Percentiles rank a stretch among this genome's conserved stretches.
Conservation (phyloP, 2,113 vertebrate species). For the Osmerus eperlanus region DNA sequence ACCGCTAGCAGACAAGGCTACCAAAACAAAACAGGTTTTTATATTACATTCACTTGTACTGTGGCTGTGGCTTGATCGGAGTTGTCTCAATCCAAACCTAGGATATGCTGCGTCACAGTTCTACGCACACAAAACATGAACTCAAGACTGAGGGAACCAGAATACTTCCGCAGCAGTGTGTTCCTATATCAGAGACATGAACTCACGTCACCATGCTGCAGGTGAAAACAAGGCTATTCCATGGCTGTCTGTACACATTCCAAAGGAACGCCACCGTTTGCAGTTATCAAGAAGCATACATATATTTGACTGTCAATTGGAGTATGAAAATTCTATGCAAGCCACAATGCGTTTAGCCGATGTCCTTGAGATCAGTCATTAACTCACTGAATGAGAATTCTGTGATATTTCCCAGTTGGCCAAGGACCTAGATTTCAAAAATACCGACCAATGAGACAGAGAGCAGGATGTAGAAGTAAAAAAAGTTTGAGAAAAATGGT, state of each 20-base stretch:
- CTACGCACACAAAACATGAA: too few relatives aligned
- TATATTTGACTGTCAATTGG: background rate
- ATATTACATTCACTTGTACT: background rate
- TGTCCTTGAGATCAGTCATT: constrained; percentile 31
- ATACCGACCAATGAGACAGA: constrained; percentile 52
- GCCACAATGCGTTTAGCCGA: background rate
- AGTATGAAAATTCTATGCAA: background rate
- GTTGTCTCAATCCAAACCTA: background rate
- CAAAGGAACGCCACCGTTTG: background rate
- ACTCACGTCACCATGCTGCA: background rate
- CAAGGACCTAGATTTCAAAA: constrained; percentile 58
- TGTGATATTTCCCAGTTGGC: constrained; percentile 46
- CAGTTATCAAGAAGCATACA: background rate
- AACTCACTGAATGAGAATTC: constrained; percentile 37
- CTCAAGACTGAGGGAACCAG: too few relatives aligned
- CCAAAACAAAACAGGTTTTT: constrained; percentile 18
- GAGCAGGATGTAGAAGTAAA: constrained; percentile 23
- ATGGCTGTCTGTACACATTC: background rate
- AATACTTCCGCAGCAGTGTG: background rate
- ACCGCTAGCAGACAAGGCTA: background rate
- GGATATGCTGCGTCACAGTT: too few relatives aligned
- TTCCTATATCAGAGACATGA: background rate
- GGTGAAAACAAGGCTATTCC: constrained; percentile 23
- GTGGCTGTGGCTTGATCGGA: background rate
- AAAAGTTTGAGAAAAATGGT: constrained; percentile 8